phyloP scores from a whole-genome alignment of 2,797 vertebrate genomes.

The Hydrolagus colliei region DNA sequence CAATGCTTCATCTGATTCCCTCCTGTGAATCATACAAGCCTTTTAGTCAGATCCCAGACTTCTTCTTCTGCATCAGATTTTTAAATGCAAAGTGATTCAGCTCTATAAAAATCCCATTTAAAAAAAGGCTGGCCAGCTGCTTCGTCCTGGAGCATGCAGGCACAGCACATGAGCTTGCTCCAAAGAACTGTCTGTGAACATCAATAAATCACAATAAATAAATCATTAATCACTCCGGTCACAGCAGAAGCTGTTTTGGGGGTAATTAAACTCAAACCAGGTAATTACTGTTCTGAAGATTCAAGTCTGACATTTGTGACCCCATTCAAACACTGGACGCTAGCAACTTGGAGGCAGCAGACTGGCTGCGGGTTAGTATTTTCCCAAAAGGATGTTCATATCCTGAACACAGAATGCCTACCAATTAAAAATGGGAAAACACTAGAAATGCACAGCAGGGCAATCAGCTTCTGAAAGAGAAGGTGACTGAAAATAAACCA shows the following conservation, averaged over 20 bases:
- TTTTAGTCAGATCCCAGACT: background rate
- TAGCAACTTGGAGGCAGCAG: background rate
- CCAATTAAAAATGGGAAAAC: too few species aligned
- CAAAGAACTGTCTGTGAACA: background rate
- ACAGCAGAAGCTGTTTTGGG: background rate
- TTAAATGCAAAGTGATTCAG: background rate
- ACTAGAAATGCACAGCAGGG: too few species aligned
- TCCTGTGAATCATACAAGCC: too few species aligned
- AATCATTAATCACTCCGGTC: background rate
- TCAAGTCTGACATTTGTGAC: background rate
- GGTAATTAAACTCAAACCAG: background rate
- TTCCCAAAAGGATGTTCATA: background rate
- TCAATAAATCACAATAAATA: background rate
- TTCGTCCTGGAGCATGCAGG: background rate
- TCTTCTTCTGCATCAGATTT: background rate
- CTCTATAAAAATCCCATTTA: background rate
- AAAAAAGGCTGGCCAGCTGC: background rate
- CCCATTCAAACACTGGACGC: background rate
- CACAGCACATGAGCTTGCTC: background rate
- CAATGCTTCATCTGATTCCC: too few species aligned
- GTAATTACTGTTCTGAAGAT: background rate
- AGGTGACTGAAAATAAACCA: too few species aligned
- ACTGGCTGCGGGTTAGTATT: background rate
- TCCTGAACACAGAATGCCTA: too few species aligned
- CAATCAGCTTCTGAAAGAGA: too few species aligned